Percentiles rank a stretch among this genome's conserved stretches.
These are phyloP conservation scores for Meriones psammophilus DNA, from an alignment of 2,797 vertebrate genomes.

Conservation along the genomic window DNA sequence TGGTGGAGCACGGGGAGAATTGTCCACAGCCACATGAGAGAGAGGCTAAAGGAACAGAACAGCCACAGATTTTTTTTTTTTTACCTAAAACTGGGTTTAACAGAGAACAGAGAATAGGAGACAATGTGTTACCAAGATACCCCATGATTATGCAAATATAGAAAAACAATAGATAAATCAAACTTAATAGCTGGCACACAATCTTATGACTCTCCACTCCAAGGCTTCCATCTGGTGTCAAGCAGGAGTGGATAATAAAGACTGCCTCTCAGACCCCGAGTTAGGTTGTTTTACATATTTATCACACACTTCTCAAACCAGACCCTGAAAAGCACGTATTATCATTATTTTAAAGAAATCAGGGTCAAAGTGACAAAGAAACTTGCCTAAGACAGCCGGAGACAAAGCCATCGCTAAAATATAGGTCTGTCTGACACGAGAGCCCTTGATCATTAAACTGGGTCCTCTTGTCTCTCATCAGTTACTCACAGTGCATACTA, in stretches of 20 bases:
- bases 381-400: conserved; percentile 19
- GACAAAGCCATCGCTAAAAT: conserved; percentile 34
- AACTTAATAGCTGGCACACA: conserved; percentile 17
- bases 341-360: conserved; percentile 63
- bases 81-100: neutral
- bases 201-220: conserved; percentile 14
- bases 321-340: conserved; percentile 25
- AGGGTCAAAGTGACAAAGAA: conserved; percentile 53
- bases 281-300: conserved; percentile 39
- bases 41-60: neutral
- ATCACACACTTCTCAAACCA: neutral
- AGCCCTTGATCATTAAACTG: conserved; percentile 34
- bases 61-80: neutral
- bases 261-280: neutral
- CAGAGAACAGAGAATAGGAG: neutral
- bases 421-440: conserved; percentile 16
- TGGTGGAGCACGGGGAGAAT: neutral
- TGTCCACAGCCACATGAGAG: neutral
- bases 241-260: conserved; percentile 13
- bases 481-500: neutral
- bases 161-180: conserved; percentile 50
- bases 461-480: neutral
- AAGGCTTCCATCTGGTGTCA: conserved; percentile 25
- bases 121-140: neutral
- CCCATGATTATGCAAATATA: conserved; percentile 38